phyloP scores from a whole-genome alignment of 2,888 invertebrate genomes.

The Callosobruchus maculatus region DNA sequence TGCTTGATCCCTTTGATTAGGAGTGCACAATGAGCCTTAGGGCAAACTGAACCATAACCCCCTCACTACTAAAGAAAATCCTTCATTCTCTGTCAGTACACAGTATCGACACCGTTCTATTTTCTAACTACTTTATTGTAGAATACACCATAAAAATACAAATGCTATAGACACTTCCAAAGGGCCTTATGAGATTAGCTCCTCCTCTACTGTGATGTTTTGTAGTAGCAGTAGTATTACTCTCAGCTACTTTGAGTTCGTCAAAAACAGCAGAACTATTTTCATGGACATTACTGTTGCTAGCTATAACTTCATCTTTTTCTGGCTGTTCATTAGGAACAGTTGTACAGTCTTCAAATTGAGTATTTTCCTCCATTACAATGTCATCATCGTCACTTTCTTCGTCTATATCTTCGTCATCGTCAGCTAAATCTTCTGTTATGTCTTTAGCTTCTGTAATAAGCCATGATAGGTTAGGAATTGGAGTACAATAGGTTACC shows the following conservation, averaged over 20 bases:
- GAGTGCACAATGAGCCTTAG: too few species aligned
- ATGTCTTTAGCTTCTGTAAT: constrained; percentile 9
- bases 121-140: not conserved
- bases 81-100: too few species aligned
- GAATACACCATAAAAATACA: not conserved
- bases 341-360: constrained; percentile 6
- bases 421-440: constrained; percentile 16
- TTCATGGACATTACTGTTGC: not conserved
- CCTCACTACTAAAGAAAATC: too few species aligned
- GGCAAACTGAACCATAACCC: too few species aligned
- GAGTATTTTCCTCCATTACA: constrained; percentile 11
- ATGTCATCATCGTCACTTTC: constrained; percentile 16
- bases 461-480: not conserved
- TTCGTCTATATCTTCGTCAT: constrained; percentile 16
- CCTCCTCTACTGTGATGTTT: not conserved
- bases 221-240: not conserved
- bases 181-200: not conserved
- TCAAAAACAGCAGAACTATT: not conserved
- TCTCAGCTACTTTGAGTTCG: not conserved
- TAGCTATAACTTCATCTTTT: constrained; percentile 6
- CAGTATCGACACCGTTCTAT: too few species aligned
- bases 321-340: constrained; percentile 11
- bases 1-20: too few species aligned
- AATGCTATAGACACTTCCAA: not conserved
- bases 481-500: too few species aligned